Conservation (phyloP, 1,140 invertebrate species). For the Heliconius eleuchia region DNA sequence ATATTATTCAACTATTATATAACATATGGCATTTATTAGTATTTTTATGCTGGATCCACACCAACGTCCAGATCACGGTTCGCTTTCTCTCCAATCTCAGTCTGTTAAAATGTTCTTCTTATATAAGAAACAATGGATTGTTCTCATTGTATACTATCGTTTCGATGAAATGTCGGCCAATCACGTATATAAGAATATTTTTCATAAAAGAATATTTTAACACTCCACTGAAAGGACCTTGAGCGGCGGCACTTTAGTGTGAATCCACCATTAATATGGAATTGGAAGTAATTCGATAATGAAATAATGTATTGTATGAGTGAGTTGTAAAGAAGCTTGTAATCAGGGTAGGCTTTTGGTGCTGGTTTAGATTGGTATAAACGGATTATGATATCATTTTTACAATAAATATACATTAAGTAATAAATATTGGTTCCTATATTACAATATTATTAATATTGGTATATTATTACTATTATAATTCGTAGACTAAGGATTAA, state of each 20-base stretch:
- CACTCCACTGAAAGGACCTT: no score
- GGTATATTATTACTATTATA: neutral
- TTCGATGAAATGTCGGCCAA: no score
- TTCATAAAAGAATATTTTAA: no score
- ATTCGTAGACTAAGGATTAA: neutral
- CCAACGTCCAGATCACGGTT: no score
- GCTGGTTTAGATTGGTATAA: slow-evolving; percentile 44
- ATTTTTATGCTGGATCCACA: neutral
- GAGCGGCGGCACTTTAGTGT: no score
- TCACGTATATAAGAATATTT: no score
- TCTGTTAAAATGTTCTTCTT: no score
- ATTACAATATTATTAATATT: slow-evolving; percentile 8
- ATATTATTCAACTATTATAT: slow-evolving; percentile 5
- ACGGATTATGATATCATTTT: slow-evolving; percentile 10
- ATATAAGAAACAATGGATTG: no score
- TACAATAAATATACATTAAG: slow-evolving; percentile 19
- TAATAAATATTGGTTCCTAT: slow-evolving; percentile 33
- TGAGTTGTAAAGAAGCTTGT: slow-evolving; percentile 8
- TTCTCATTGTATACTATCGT: no score
- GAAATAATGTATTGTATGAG: neutral
- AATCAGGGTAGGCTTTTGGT: slow-evolving; percentile 57
- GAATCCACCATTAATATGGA: neutral
- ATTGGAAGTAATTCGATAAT: neutral
- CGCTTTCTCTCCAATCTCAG: no score
- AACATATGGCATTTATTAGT: neutral